Percentiles rank a stretch among this genome's conserved stretches.
These are phyloP conservation scores for Pelobates fuscus DNA, from an alignment of 2,113 vertebrate genomes.

Conservation along the genomic window DNA sequence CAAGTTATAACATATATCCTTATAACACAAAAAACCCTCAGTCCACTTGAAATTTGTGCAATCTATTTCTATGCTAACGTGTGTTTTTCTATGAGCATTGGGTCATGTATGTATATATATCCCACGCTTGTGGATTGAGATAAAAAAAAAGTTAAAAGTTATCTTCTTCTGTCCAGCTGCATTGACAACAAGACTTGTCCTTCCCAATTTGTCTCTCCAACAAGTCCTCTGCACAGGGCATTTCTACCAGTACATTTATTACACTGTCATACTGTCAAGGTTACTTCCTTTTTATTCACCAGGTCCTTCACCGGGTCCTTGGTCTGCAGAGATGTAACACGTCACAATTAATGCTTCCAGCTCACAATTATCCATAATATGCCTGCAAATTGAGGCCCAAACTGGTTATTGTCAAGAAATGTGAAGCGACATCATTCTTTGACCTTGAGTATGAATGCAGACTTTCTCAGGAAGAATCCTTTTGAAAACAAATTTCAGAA, in stretches of 20 bases:
- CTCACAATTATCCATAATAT: background rate
- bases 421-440: no score
- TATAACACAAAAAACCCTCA: background rate
- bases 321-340: background rate
- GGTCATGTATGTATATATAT: no score
- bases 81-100: no score
- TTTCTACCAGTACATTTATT: conserved; percentile 29
- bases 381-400: background rate
- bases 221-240: background rate
- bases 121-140: no score
- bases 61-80: no score
- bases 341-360: background rate
- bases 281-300: conserved; percentile 6
- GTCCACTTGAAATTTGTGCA: no score
- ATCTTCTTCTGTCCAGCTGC: no score
- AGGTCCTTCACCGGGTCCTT: background rate
- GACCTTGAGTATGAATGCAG: no score
- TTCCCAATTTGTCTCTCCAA: background rate
- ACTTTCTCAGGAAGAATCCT: no score
- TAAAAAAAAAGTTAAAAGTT: no score
- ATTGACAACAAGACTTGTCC: background rate
- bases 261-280: conserved; percentile 20
- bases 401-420: background rate
- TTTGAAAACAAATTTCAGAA: no score
- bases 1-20: no score